A percentile compares a stretch with the other conserved stretches of the same genome.
Conservation (phyloP, 2,797 vertebrate genomes). For the Mormyrops boulengeri region DNA sequence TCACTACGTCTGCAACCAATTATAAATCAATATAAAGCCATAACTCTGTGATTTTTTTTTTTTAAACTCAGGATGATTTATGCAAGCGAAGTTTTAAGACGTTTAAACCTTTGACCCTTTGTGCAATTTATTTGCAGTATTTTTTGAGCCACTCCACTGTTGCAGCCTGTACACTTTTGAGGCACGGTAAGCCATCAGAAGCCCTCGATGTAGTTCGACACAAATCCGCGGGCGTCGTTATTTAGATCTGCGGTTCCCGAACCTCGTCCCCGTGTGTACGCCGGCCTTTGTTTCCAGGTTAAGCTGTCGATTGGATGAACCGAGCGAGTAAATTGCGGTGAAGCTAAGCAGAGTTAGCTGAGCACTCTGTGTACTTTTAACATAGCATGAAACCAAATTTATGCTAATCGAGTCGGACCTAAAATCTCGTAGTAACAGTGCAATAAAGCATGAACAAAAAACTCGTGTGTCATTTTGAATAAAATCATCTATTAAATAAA, state of each 20-base stretch:
- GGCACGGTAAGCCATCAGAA: neutral
- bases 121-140: neutral
- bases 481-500: neutral
- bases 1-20: constrained; percentile 9
- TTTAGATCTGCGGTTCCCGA: neutral
- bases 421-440: neutral
- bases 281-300: neutral
- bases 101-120: constrained; percentile 24
- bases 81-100: constrained; percentile 1
- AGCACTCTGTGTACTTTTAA: neutral
- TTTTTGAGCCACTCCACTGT: neutral
- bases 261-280: neutral
- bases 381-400: neutral
- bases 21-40: constrained; percentile 17
- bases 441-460: neutral
- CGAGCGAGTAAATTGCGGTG: neutral
- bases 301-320: neutral
- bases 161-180: neutral
- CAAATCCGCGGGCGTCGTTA: neutral
- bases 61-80: constrained; percentile 31
- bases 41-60: constrained; percentile 38
- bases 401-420: neutral
- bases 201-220: neutral
- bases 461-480: neutral
- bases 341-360: neutral